Percentiles rank a stretch among this genome's conserved stretches.
Conservation (phyloP, 2,113 vertebrate genomes). For the Macquaria australasica region DNA sequence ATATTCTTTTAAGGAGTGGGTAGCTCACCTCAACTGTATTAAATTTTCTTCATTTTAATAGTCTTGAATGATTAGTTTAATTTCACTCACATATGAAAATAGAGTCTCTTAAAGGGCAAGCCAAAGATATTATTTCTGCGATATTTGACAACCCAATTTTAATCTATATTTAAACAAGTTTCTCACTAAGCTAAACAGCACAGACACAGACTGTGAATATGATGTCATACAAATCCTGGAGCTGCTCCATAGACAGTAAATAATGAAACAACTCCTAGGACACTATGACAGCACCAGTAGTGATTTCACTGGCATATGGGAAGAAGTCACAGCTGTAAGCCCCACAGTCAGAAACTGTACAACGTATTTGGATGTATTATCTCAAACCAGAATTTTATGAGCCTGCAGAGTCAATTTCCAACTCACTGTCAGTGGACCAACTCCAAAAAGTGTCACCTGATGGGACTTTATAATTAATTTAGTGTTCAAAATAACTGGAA, state of each 20-base stretch:
- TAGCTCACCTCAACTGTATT: background rate
- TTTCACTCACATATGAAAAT: background rate
- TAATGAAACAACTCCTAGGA: conserved; percentile 29
- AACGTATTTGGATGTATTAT: conserved; percentile 24
- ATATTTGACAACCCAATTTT: background rate
- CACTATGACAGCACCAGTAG: conserved; percentile 29
- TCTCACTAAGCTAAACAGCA: conserved; percentile 3
- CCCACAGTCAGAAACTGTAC: conserved; percentile 23
- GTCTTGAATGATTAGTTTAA: background rate
- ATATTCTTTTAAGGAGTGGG: background rate
- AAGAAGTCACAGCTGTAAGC: conserved; percentile 43
- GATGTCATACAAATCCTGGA: conserved; percentile 24
- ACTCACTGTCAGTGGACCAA: background rate
- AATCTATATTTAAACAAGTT: background rate
- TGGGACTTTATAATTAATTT: conserved; percentile 1
- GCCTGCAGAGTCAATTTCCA: conserved; percentile 8
- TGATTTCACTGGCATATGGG: conserved; percentile 40
- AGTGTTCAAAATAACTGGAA: background rate
- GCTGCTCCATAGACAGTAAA: conserved; percentile 25
- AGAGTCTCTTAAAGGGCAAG: background rate
- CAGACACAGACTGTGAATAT: conserved; percentile 20
- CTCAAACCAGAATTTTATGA: conserved; percentile 9
- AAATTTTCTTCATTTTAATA: background rate
- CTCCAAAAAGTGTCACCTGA: conserved; percentile 2
- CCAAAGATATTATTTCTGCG: background rate